Base-by-base conservation (phyloP, 2,797 vertebrate genomes). In the Helicolenus hilgendorfi region DNA sequence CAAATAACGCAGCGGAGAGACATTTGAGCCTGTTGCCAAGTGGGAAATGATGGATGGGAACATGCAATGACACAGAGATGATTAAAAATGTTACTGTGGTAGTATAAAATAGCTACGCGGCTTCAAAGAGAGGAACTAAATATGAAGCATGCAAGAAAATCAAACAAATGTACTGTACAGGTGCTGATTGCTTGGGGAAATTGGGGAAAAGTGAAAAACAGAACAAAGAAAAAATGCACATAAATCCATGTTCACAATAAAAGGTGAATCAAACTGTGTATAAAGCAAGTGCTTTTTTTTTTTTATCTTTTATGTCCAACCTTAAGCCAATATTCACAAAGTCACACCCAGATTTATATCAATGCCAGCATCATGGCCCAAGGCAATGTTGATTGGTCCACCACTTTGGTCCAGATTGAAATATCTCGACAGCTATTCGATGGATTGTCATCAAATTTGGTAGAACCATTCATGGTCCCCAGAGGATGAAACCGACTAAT, bases 11-110 rank as follows among this genome's bases (percentile, higher is more conserved):
- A 69, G 64, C 7, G 22, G 36, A 38, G 72, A 83, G 36, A 67
- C 85, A 83, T 81, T 91, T 65, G 56, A 74, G 59, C 38, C 22
- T 38, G 18, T 75, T 85, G 81, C 78, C 84, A 81, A 63, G 78
- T 72, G 58, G 22, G 58, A 91, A 62, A 78, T 84, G 80, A 91
- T 85, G 67, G 69, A 88, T 87, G 79, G 49, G 49, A 72, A 70
- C 62, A 9, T 79, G 74, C 49, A 67, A 64, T 80, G 81, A 77
- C 60, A 83, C 89, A 86, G 62, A 29, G 59, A 31, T 64, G 58
- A 55, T 81, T 81, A 64, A 83, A 84, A 88, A 36, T 35, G 29
- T 73, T 79, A 45, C 55, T 69, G 49, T 55, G 64, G 71, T n/a
- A 24, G 7, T 72, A 35, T 71, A 45, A 87, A 60, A 73, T n/a